These are phyloP conservation scores for Tipula confusa DNA, from an alignment of 2,888 invertebrate genomes.

Conservation along the genomic window DNA sequence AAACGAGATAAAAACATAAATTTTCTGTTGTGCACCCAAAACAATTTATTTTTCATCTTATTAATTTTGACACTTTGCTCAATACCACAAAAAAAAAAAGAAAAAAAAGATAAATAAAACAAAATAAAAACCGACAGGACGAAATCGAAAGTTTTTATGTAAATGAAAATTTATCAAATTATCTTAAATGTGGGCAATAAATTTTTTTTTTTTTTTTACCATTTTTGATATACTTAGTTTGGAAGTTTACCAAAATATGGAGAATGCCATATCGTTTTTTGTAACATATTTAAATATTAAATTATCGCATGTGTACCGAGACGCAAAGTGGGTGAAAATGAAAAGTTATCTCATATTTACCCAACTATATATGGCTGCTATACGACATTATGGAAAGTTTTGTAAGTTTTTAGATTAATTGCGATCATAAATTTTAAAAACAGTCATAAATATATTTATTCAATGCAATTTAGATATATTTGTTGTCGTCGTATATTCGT, in stretches of 20 bases:
- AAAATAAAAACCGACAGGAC: not conserved
- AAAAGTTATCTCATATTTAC: not conserved
- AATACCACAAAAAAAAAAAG: not conserved
- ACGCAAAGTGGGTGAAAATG: not conserved
- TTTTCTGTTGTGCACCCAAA: not conserved
- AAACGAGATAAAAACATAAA: not conserved
- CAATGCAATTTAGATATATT: not conserved
- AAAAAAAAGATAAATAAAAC: not conserved
- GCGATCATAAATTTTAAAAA: not conserved
- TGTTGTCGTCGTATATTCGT: not conserved
- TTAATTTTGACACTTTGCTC: not conserved
- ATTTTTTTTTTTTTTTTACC: too few species aligned
- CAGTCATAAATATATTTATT: not conserved
- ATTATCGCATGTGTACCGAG: not conserved
- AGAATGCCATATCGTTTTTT: not conserved
- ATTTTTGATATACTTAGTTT: not conserved
- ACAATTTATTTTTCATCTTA: not conserved
- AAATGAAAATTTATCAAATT: slow-evolving; percentile 25
- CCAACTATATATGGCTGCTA: not conserved
- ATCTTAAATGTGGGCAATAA: not conserved
- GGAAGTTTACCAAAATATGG: not conserved
- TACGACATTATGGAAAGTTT: not conserved
- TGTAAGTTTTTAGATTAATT: not conserved
- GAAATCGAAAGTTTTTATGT: not conserved
- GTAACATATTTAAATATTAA: not conserved